Evolutionary conservation across 2,888 invertebrate species (phyloP).

Genomic region (Netelia melanura): DNA sequence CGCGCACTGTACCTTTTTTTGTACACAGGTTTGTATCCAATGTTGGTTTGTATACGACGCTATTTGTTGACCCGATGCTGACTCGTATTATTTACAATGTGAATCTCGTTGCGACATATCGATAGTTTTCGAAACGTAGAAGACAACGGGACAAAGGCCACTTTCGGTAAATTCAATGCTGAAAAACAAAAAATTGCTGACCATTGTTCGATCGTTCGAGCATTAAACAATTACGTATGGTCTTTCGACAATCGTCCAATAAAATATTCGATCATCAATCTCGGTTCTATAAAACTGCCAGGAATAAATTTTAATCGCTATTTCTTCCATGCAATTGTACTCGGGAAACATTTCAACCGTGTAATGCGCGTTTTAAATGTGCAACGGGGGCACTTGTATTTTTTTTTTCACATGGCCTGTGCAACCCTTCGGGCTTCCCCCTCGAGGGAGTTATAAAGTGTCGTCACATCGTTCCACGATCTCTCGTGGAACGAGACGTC

Average conservation of each 20-base stretch:
- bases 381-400: constrained; percentile 11
- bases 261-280: not conserved
- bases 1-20: constrained; percentile 21
- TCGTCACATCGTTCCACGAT: constrained; percentile 56
- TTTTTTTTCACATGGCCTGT: constrained; percentile 1
- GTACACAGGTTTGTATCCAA: not conserved
- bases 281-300: not conserved
- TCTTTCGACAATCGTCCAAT: constrained; percentile 1
- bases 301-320: constrained; percentile 20
- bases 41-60: not conserved
- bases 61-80: not conserved
- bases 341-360: constrained; percentile 25
- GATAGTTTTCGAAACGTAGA: not conserved
- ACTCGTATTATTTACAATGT: not conserved
- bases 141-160: not conserved
- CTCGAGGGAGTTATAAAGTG: constrained; percentile 56
- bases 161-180: too few relatives aligned
- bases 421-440: not conserved
- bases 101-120: not conserved
- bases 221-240: not conserved
- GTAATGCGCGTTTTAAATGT: constrained; percentile 30
- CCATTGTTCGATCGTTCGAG: not conserved
- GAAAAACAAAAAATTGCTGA: too few relatives aligned
- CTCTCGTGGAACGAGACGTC: constrained; percentile 23
- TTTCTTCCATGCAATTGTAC: constrained; percentile 35